Base-by-base conservation (phyloP, 2,888 invertebrate genomes). In the Drosophila mettleri region DNA sequence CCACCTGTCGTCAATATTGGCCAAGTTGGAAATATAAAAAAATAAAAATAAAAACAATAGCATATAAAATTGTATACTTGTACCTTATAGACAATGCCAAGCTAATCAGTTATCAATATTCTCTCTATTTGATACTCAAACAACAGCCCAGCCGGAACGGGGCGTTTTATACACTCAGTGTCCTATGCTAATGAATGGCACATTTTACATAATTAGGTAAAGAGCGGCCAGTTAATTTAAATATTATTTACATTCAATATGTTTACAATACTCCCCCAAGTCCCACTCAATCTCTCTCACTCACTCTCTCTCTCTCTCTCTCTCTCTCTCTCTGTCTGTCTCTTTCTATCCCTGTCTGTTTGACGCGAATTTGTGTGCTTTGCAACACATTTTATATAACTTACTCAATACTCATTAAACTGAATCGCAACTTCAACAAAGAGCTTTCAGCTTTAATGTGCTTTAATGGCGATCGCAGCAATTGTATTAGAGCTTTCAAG, bases 181-280 rank as follows among this genome's bases (percentile, higher is more conserved):
- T 88, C 92, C 92, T 76, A 90, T 92, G 89, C 89, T 92, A 90
- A 91, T 92, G 90, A 92, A 92, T 87, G 92, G 92, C 90, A 91
- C 92, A 80, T 91, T 92, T 90, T 92, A 92, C 89, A 90, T 92
- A 84, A 92, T 92, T 92, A 92, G 92, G 92, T 92, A 91, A 90
- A 88, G 83, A 80, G 79, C 75, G 79, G 62, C 58, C 54, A 74
- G 58, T 34, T 3, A 67, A 58, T 62, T 74, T 38, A 34, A 65
- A 52, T 22, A 52, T 66, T 60, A 72, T 51, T 65, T 71, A 73
- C 41, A 66, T 60, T 65, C 18, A 68, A 73, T 73, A 65, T 59
- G 52, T 41, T 59, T 58, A 73, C 71, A 33, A 63, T 57, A 71
- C 59, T 58, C 51, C 29, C 27, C 36, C 24, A 29, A 16, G 31